A percentile compares a stretch with the other conserved stretches of the same genome.
Evolutionary conservation across 2,888 invertebrate species (phyloP).

Genomic region (Temnothorax rugatulus): DNA sequence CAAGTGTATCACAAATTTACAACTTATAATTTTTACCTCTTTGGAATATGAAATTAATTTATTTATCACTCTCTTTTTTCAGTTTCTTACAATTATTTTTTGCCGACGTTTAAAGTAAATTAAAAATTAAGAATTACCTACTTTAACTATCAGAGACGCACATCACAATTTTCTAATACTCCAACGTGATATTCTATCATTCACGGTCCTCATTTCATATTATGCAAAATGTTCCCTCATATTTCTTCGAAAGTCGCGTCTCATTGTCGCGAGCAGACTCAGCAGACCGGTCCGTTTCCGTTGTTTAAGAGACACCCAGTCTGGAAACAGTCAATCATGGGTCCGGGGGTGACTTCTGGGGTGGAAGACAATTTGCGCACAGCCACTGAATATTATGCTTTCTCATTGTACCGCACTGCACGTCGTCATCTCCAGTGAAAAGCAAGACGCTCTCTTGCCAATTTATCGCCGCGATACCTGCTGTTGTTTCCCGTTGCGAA

Average conservation of each 20-base stretch:
- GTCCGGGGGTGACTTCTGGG: constrained; percentile 59
- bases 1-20: not conserved
- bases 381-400: constrained; percentile 63
- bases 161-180: not conserved
- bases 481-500: constrained; percentile 69
- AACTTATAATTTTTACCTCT: not conserved
- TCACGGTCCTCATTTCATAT: constrained; percentile 15
- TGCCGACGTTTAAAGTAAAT: not conserved
- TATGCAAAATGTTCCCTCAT: constrained; percentile 15
- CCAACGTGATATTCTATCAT: not conserved
- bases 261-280: constrained; percentile 49
- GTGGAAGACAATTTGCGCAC: constrained; percentile 66
- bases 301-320: constrained; percentile 72
- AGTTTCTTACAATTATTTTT: not conserved
- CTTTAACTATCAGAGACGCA: not conserved
- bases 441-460: constrained; percentile 75
- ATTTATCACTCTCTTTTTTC: not conserved
- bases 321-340: constrained; percentile 70
- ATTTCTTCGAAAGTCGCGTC: constrained; percentile 44
- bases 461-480: constrained; percentile 71
- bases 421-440: constrained; percentile 69
- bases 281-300: constrained; percentile 56
- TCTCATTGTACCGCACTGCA: constrained; percentile 71
- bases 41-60: not conserved
- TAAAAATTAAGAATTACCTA: not conserved